Conservation (phyloP, 2,113 vertebrate species). For the Thunnus thynnus region DNA sequence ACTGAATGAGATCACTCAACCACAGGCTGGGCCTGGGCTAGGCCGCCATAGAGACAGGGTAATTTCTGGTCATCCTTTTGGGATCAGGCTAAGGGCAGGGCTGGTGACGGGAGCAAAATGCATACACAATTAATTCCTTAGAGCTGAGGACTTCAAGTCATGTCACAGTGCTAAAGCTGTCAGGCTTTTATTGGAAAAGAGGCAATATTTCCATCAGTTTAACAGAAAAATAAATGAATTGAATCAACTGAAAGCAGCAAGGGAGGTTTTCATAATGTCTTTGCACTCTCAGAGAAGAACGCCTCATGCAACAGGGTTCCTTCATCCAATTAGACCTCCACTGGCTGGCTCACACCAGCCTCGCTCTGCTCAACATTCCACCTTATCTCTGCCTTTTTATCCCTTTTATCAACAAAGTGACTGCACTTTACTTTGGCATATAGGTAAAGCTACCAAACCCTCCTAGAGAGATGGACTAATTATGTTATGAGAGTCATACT, state of each 20-base stretch:
- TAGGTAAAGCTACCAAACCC: conserved; percentile 79
- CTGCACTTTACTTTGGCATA: conserved; percentile 82
- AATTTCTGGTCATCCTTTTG: conserved; percentile 63
- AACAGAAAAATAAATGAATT: conserved; percentile 82
- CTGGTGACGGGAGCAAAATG: conserved; percentile 50
- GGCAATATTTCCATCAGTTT: conserved; percentile 83
- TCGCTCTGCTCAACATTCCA: conserved; percentile 75
- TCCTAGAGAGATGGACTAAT: conserved; percentile 82
- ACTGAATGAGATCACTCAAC: conserved; percentile 66
- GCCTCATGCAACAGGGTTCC: conserved; percentile 83
- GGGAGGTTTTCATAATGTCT: conserved; percentile 83
- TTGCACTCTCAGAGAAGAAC: conserved; percentile 73
- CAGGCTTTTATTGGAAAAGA: conserved; percentile 80
- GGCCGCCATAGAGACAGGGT: conserved; percentile 36
- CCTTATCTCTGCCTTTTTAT: conserved; percentile 80
- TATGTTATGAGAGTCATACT: conserved; percentile 81
- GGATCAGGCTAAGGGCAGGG: conserved; percentile 48
- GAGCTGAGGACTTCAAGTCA: conserved; percentile 62
- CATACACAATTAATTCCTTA: conserved; percentile 65
- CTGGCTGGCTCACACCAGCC: conserved; percentile 75
- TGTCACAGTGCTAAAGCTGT: conserved; percentile 74
- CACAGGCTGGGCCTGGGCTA: conserved; percentile 42
- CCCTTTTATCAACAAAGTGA: conserved; percentile 83
- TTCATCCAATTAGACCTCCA: conserved; percentile 84
- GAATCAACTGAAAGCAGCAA: conserved; percentile 82